Percentiles rank a stretch among this genome's conserved stretches.
phyloP scores from a whole-genome alignment of 1,140 invertebrate genomes.

The Himalopsyche phryganea region DNA sequence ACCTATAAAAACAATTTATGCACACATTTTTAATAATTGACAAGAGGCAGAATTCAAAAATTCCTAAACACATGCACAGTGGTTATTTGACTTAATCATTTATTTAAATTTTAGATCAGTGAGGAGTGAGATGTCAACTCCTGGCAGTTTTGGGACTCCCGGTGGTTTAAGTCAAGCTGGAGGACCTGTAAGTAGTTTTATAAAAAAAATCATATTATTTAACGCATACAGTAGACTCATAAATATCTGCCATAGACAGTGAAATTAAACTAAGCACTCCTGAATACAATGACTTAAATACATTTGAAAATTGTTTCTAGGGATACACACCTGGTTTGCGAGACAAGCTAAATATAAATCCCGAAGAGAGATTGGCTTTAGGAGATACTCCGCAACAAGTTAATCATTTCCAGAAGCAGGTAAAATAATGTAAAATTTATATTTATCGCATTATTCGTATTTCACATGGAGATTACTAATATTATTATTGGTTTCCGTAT shows the following conservation, averaged over 20 bases:
- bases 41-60: too few species aligned
- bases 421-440: too few species aligned
- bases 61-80: too few species aligned
- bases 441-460: neutral
- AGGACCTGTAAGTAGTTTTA: constrained; percentile 29
- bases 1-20: too few species aligned
- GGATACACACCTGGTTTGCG: constrained; percentile 59
- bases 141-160: constrained; percentile 48
- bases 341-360: constrained; percentile 95
- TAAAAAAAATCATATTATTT: constrained; percentile 33
- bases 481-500: too few species aligned
- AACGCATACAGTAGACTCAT: too few species aligned
- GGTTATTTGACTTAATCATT: too few species aligned
- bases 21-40: too few species aligned
- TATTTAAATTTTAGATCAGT: constrained; percentile 44
- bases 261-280: too few species aligned
- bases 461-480: neutral
- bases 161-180: constrained; percentile 32
- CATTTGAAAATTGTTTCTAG: constrained; percentile 13
- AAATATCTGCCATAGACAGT: too few species aligned
- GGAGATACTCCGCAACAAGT: constrained; percentile 63
- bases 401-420: constrained; percentile 64
- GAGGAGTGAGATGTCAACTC: constrained; percentile 49
- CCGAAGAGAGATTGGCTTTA: constrained; percentile 71
- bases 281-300: too few species aligned